Evolutionary conservation across 1,140 invertebrate species (phyloP).

Genomic region (Tachypleus tridentatus): DNA sequence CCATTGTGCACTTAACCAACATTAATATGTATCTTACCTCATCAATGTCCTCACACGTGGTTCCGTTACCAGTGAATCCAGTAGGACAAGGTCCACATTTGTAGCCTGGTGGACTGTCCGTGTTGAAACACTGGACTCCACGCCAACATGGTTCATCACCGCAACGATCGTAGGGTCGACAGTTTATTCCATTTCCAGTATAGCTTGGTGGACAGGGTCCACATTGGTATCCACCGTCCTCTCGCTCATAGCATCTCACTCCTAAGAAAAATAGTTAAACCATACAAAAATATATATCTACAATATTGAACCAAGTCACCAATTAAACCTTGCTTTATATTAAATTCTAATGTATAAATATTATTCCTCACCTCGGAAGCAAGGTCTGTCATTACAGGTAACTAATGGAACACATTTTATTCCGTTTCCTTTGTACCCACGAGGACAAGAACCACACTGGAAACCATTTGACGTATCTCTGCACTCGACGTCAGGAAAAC

Average conservation of each 20-base stretch:
- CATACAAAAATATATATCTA: conserved; percentile 9
- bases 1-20: not conserved
- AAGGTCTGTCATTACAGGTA: conserved; percentile 60
- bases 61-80: conserved; percentile 78
- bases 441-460: conserved; percentile 59
- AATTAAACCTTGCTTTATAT: no score
- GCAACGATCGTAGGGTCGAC: conserved; percentile 50
- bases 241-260: conserved; percentile 50
- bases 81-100: conserved; percentile 55
- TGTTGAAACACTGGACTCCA: conserved; percentile 53
- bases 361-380: conserved; percentile 50
- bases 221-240: conserved; percentile 48
- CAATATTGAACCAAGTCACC: not conserved
- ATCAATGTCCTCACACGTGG: conserved; percentile 60
- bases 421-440: conserved; percentile 62
- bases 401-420: conserved; percentile 49
- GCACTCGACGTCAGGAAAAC: conserved; percentile 72
- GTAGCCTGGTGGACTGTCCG: conserved; percentile 53
- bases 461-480: conserved; percentile 52
- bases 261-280: conserved; percentile 6
- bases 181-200: conserved; percentile 65
- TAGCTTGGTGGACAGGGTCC: conserved; percentile 71
- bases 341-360: no score
- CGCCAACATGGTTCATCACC: conserved; percentile 57
- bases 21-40: conserved; percentile 42